Evolutionary conservation across 2,113 vertebrate species (phyloP).

Genomic region (Ceyx melanurus): DNA sequence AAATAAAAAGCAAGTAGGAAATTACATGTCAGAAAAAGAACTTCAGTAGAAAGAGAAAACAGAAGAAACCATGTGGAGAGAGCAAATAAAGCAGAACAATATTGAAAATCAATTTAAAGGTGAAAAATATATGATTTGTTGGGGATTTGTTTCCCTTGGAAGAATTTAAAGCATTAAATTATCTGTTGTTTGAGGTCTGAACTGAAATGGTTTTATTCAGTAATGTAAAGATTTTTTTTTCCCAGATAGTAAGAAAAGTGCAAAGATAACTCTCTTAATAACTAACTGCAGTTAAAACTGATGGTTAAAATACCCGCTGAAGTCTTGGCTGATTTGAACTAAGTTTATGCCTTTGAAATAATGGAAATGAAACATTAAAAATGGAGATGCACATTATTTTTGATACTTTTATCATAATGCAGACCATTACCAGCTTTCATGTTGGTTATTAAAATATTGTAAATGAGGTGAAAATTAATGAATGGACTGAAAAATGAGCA

Average conservation of each 20-base stretch:
- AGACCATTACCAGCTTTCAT: background rate
- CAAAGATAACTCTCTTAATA: background rate
- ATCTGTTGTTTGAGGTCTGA: background rate
- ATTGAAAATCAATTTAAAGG: slow-evolving; percentile 45
- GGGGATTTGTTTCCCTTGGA: background rate
- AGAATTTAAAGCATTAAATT: slow-evolving; percentile 4
- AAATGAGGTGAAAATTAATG: background rate
- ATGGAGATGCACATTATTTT: background rate
- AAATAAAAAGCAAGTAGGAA: slow-evolving; percentile 49
- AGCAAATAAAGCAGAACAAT: slow-evolving; percentile 49
- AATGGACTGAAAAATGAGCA: background rate
- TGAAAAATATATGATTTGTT: slow-evolving; percentile 19
- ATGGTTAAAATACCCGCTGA: background rate
- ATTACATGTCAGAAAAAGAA: slow-evolving; percentile 24
- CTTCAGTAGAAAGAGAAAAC: background rate
- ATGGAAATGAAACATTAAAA: background rate
- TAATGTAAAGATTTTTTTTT: background rate
- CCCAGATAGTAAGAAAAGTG: background rate
- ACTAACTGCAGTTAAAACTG: background rate
- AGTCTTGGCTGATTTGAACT: background rate
- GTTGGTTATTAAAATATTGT: background rate
- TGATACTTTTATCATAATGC: background rate
- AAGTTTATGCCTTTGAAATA: background rate
- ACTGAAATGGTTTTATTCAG: background rate
- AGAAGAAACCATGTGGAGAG: slow-evolving; percentile 2